These are phyloP conservation scores for Lasioglossum leucozonium DNA, from an alignment of 2,888 invertebrate species.

Conservation along the genomic window DNA sequence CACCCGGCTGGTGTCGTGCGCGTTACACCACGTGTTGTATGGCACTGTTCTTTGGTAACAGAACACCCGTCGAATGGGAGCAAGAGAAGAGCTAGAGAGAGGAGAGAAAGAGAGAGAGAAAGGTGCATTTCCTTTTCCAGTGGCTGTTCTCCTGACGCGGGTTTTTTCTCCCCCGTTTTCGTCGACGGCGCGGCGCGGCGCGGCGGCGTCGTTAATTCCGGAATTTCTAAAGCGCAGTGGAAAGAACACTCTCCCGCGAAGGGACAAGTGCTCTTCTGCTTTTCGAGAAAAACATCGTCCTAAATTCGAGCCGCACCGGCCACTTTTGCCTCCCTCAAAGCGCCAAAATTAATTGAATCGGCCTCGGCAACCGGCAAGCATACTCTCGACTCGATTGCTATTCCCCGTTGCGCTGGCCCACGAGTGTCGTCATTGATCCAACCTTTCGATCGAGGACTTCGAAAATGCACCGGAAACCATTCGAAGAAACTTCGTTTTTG, in stretches of 20 bases:
- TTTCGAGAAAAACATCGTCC: constrained; percentile 30
- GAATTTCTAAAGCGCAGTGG: constrained; percentile 41
- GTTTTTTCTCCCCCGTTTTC: not conserved
- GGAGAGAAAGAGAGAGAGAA: not conserved
- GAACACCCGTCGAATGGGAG: constrained; percentile 65
- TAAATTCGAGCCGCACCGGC: constrained; percentile 25
- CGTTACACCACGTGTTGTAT: constrained; percentile 61
- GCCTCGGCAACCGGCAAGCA: not conserved
- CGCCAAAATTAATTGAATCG: constrained; percentile 12
- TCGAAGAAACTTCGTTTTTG: not conserved
- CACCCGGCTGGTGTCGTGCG: constrained; percentile 34
- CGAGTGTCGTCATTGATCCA: not conserved
- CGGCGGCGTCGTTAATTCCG: constrained; percentile 39
- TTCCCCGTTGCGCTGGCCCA: not conserved
- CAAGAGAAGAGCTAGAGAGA: not conserved
- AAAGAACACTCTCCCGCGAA: constrained; percentile 20
- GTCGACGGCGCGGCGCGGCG: constrained; percentile 6
- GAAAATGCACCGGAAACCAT: not conserved
- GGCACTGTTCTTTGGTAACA: constrained; percentile 59
- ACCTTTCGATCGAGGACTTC: not conserved
- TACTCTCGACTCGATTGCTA: not conserved
- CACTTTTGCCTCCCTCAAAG: constrained; percentile 17
- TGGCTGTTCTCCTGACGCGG: constrained; percentile 4
- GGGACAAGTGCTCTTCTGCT: constrained; percentile 44
- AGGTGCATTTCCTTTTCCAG: constrained; percentile 51